Evolutionary conservation across 2,797 vertebrate genomes (phyloP), one percentile per base, ranked within the genome.

Genomic region (Pangasius sanitwongsei): DNA sequence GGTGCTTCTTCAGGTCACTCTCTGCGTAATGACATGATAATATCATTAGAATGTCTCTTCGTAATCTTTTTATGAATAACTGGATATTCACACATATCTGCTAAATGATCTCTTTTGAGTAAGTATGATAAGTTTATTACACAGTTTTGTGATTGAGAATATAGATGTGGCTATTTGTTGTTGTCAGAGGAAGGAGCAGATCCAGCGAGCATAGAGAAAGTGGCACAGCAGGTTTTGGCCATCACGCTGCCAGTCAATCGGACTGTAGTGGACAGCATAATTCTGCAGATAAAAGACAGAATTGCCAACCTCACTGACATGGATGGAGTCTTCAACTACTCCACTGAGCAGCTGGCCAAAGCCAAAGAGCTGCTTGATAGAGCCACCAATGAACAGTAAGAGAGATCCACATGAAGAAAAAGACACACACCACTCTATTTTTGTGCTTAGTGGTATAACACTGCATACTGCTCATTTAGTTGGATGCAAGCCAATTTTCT

Each of bases 121-220:
- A 74, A 41, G 20, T 44, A 44, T n/a, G 9, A 59, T 80, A 9
- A 11, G n/a, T 67, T 37, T 53, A 23, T 28, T 15, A 50, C 9
- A 23, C 3, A 23, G 0, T 80, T 11, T 6, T 44, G 31, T 69
- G 63, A 81, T 7, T n/a, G 28, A 86, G 55, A 48, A 8, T 31
- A 18, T 1, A 28, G 41, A 48, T 59, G 23, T 28, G 13, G 50
- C 20, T 25, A 0, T 67, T 81, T 86, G 37, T 53, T 87, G 34
- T 83, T 48, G 90, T 50, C 92, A 98, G 97, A 97, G 95, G 97
- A 98, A 89, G 97, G 97, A 82, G 97, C 97, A 0, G 97, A 98
- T 90, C 97, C 97, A 0, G 95, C 95, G 90, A 98, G 97, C 94
- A 97, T 98, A 1, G 97, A 97, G 91, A 95, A 96, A 83, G 95